These are phyloP conservation scores for Aptenodytes patagonicus DNA, from an alignment of 2,113 vertebrate species.

Conservation along the genomic window DNA sequence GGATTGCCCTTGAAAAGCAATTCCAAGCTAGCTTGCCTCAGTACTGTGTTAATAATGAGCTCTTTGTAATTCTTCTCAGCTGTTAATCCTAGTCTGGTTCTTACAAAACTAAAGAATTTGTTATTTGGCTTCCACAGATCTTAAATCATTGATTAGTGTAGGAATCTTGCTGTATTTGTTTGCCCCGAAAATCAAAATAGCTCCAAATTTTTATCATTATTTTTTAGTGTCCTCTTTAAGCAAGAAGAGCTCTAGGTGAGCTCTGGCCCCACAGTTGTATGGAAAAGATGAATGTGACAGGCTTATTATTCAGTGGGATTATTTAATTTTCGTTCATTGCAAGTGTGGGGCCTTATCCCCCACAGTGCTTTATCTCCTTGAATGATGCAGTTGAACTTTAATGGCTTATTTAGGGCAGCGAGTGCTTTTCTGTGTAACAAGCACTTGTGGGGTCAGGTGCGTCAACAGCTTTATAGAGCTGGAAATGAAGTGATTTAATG, in stretches of 20 bases:
- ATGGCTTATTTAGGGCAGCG: neutral
- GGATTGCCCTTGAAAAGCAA: constrained; percentile 21
- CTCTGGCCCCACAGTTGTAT: neutral
- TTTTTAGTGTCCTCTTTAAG: neutral
- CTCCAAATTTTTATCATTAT: neutral
- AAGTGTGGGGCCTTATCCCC: neutral
- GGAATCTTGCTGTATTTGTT: neutral
- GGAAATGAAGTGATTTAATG: neutral
- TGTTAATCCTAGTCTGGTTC: constrained; percentile 1
- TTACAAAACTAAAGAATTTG: neutral
- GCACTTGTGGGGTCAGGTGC: neutral
- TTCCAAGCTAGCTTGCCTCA: neutral
- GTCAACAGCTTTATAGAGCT: neutral
- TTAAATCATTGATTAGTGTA: neutral
- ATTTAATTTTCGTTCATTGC: neutral
- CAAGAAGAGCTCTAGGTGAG: neutral
- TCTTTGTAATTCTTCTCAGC: constrained; percentile 22
- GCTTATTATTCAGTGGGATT: neutral
- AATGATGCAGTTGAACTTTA: neutral
- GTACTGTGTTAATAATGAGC: constrained; percentile 23
- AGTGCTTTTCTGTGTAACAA: neutral
- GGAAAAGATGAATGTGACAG: neutral
- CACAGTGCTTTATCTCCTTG: neutral
- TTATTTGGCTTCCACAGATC: neutral
- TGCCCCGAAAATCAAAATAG: neutral